A percentile compares a stretch with the other conserved stretches of the same genome.
These are phyloP conservation scores for Tryphoninae sp. DNA, from an alignment of 2,888 invertebrate species.

Conservation along the genomic window DNA sequence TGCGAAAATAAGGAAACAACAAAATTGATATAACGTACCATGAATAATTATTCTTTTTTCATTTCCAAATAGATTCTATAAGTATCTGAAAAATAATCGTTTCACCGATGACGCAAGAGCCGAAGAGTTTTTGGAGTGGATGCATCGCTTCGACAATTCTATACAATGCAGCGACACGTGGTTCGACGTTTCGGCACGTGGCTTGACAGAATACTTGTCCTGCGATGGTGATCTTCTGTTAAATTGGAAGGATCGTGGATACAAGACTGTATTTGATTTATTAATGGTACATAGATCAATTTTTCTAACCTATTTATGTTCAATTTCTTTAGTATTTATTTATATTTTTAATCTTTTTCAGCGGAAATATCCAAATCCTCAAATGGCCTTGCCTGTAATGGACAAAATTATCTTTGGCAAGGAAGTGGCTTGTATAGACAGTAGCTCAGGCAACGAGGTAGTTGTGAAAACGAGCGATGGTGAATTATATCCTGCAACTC, in stretches of 20 bases:
- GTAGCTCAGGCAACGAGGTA: slow-evolving; percentile 81
- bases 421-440: slow-evolving; percentile 83
- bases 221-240: slow-evolving; percentile 88
- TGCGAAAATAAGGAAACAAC: neutral
- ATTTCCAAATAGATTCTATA: slow-evolving; percentile 70
- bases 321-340: slow-evolving; percentile 27
- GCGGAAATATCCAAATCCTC: slow-evolving; percentile 82
- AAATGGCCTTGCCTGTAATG: slow-evolving; percentile 80
- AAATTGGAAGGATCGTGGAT: slow-evolving; percentile 90
- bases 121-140: slow-evolving; percentile 84
- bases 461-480: slow-evolving; percentile 84
- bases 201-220: slow-evolving; percentile 85
- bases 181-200: slow-evolving; percentile 86
- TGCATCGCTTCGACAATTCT: slow-evolving; percentile 82
- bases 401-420: slow-evolving; percentile 83
- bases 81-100: slow-evolving; percentile 66
- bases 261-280: slow-evolving; percentile 86
- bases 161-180: slow-evolving; percentile 86
- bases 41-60: slow-evolving; percentile 11
- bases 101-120: slow-evolving; percentile 73
- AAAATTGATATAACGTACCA: neutral
- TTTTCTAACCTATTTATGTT: neutral
- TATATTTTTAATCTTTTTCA: slow-evolving; percentile 72
- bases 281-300: slow-evolving; percentile 84
- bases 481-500: slow-evolving; percentile 83